These are phyloP conservation scores for Psococerastis gibbosa DNA, from an alignment of 2,888 invertebrate species.

Conservation along the genomic window DNA sequence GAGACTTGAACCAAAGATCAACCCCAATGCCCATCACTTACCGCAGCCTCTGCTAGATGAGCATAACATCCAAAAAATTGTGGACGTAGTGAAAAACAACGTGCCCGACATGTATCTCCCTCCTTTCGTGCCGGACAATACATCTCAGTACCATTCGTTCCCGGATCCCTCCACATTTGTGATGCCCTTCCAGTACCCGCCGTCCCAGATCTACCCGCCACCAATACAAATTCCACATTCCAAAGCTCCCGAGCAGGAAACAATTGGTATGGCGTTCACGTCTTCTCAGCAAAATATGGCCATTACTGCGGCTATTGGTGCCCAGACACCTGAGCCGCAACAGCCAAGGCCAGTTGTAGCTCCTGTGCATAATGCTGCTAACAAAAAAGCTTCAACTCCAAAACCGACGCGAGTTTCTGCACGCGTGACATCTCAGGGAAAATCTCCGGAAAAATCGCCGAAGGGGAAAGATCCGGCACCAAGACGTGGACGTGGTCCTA, in stretches of 20 bases:
- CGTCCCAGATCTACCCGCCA: slow-evolving; percentile 34
- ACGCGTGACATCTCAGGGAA: slow-evolving; percentile 37
- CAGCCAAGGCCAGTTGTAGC: slow-evolving; percentile 5
- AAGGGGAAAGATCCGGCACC: slow-evolving; percentile 27
- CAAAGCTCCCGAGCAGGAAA: slow-evolving; percentile 33
- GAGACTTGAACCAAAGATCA: slow-evolving; percentile 23
- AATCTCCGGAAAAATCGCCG: slow-evolving; percentile 35
- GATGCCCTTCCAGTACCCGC: slow-evolving; percentile 40
- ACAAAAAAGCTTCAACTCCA: background rate
- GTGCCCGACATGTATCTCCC: slow-evolving; percentile 30
- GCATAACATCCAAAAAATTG: slow-evolving; percentile 14
- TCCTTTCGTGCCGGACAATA: slow-evolving; percentile 20
- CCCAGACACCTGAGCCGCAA: slow-evolving; percentile 27
- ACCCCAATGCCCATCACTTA: slow-evolving; percentile 5
- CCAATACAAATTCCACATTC: too few species aligned
- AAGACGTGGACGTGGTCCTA: slow-evolving; percentile 20
- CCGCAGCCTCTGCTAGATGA: slow-evolving; percentile 20
- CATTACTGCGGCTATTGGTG: slow-evolving; percentile 61
- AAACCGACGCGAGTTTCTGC: slow-evolving; percentile 31
- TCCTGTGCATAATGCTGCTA: slow-evolving; percentile 13
- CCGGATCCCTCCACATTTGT: slow-evolving; percentile 39
- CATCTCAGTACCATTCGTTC: slow-evolving; percentile 31
- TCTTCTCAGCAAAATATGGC: slow-evolving; percentile 68
- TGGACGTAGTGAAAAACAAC: background rate
- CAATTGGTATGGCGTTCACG: slow-evolving; percentile 42